Conservation (phyloP, 1,140 invertebrate species). For the Saccostrea echinata region DNA sequence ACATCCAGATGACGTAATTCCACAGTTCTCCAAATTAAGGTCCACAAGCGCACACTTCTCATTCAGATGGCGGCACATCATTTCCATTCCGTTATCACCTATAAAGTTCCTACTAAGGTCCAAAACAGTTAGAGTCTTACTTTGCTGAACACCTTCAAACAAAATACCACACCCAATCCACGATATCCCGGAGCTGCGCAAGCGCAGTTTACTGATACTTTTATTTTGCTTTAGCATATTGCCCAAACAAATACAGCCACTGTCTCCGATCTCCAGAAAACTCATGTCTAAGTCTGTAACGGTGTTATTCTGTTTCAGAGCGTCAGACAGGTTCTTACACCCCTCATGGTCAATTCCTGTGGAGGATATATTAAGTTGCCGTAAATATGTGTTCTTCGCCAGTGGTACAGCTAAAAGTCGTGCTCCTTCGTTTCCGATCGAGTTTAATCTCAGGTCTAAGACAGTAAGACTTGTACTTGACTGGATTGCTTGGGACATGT, state of each 20-base stretch:
- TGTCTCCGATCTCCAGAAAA: conserved; percentile 73
- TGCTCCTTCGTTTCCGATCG: conserved; percentile 71
- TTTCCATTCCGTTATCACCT: conserved; percentile 71
- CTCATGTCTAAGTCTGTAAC: conserved; percentile 74
- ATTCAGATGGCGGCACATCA: conserved; percentile 69
- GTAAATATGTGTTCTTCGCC: conserved; percentile 67
- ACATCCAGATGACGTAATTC: conserved; percentile 70
- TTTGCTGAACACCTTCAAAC: conserved; percentile 68
- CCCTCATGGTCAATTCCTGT: conserved; percentile 70
- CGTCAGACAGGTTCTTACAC: conserved; percentile 63
- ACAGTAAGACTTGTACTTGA: conserved; percentile 63
- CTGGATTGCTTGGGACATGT: conserved; percentile 66
- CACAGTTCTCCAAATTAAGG: conserved; percentile 77
- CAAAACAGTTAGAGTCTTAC: conserved; percentile 67
- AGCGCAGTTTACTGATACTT: conserved; percentile 69
- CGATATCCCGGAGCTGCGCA: conserved; percentile 73
- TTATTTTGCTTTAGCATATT: conserved; percentile 74
- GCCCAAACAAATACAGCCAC: conserved; percentile 67
- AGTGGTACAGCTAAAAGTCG: conserved; percentile 66
- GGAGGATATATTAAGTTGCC: conserved; percentile 74
- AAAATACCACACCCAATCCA: conserved; percentile 72
- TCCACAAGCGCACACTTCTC: conserved; percentile 69
- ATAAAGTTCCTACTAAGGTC: conserved; percentile 75
- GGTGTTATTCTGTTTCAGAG: conserved; percentile 66
- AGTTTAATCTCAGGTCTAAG: conserved; percentile 75